These are phyloP conservation scores for Leptoteleia sp. DNA, from an alignment of 1,140 invertebrate species.

Conservation along the genomic window DNA sequence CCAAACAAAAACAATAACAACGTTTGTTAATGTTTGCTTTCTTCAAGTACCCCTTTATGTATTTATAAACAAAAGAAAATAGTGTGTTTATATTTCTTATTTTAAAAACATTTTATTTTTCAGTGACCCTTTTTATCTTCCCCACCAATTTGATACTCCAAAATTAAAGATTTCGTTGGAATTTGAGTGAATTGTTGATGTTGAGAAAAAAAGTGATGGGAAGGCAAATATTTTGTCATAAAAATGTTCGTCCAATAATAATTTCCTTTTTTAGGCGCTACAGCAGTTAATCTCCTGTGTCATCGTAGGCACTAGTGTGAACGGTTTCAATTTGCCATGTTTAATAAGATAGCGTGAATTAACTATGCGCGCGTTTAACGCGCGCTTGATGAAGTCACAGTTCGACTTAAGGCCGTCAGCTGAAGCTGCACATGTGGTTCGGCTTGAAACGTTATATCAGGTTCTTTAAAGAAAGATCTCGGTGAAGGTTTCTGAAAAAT, in stretches of 20 bases:
- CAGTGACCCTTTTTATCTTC: too few species aligned
- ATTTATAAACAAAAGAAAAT: too few species aligned
- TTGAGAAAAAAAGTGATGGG: slow-evolving; percentile 3
- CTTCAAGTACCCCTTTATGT: too few species aligned
- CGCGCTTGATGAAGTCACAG: slow-evolving; percentile 56
- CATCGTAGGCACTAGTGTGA: slow-evolving; percentile 65
- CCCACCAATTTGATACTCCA: too few species aligned
- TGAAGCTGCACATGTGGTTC: slow-evolving; percentile 51
- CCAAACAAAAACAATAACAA: too few species aligned
- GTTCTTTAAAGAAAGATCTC: slow-evolving; percentile 60
- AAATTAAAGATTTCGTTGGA: too few species aligned
- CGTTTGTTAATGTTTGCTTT: too few species aligned
- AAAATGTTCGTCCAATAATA: slow-evolving; percentile 16
- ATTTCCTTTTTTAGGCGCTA: slow-evolving; percentile 40
- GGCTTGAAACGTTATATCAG: slow-evolving; percentile 25
- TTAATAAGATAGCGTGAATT: slow-evolving; percentile 64
- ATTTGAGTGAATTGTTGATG: too few species aligned
- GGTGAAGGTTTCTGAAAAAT: slow-evolving; percentile 52
- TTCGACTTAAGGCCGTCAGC: slow-evolving; percentile 66
- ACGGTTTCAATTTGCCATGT: slow-evolving; percentile 64
- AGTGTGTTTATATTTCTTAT: too few species aligned
- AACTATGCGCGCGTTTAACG: slow-evolving; percentile 61
- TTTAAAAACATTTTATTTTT: too few species aligned
- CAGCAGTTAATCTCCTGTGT: slow-evolving; percentile 61
- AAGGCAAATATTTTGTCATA: neutral